phyloP scores from a whole-genome alignment of 2,113 vertebrate species.

The Plectropomus leopardus region DNA sequence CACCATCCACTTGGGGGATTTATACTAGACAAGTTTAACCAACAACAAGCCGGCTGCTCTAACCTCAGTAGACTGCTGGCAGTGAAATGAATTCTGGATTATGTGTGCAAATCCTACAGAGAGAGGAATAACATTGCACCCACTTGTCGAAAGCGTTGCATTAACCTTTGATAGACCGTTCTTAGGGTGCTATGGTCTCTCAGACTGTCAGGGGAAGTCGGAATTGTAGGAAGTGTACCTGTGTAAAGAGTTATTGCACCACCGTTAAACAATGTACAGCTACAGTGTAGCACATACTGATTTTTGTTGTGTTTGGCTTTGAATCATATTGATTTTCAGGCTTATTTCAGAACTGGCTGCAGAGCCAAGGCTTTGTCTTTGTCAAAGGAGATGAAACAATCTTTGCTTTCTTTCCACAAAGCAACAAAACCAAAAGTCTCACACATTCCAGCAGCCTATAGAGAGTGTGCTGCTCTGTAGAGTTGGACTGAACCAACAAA shows the following conservation, averaged over 20 bases:
- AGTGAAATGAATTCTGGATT: not conserved
- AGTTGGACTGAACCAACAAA: conserved; percentile 4
- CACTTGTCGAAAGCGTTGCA: not conserved
- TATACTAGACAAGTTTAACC: conserved; percentile 9
- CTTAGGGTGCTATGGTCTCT: not conserved
- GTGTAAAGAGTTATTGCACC: conserved; percentile 18
- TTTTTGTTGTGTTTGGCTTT: conserved; percentile 50
- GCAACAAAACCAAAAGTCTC: conserved; percentile 11
- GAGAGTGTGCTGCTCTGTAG: not conserved
- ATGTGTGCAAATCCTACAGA: conserved; percentile 11
- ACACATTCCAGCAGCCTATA: not conserved
- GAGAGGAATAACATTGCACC: not conserved
- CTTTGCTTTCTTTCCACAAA: conserved; percentile 11
- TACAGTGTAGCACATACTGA: conserved; percentile 14
- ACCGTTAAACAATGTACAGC: conserved; percentile 16
- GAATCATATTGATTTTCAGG: conserved; percentile 59
- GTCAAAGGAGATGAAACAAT: conserved; percentile 42
- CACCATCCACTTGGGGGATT: conserved; percentile 7
- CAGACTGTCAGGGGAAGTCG: conserved; percentile 5
- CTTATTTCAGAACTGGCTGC: conserved; percentile 35
- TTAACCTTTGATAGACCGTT: conserved; percentile 21
- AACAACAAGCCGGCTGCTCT: not conserved
- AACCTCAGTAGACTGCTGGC: not conserved
- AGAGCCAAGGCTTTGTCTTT: conserved; percentile 40
- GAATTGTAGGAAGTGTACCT: conserved; percentile 15